These are phyloP conservation scores for Acrocephalus kingi DNA, from an alignment of 2,113 vertebrate species.

Conservation along the genomic window DNA sequence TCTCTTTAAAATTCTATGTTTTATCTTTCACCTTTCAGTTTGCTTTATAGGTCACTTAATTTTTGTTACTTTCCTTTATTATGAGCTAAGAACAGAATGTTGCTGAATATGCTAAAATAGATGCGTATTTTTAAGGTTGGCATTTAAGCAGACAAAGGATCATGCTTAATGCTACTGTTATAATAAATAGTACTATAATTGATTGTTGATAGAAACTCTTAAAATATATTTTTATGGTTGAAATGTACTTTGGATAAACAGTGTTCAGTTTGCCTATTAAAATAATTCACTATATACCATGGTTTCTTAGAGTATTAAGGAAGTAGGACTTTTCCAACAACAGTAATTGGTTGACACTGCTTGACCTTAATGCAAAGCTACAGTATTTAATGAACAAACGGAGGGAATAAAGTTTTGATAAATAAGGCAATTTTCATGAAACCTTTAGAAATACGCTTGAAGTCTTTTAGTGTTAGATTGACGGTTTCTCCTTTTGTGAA, in stretches of 20 bases:
- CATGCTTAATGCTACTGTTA: slow-evolving; percentile 48
- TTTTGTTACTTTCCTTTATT: slow-evolving; percentile 29
- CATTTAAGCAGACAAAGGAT: slow-evolving; percentile 55
- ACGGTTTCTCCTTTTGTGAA: slow-evolving; percentile 65
- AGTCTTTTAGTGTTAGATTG: slow-evolving; percentile 73
- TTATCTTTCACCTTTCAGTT: slow-evolving; percentile 12
- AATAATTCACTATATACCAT: slow-evolving; percentile 66
- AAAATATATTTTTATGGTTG: slow-evolving; percentile 65
- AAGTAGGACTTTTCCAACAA: slow-evolving; percentile 53
- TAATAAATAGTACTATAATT: slow-evolving; percentile 64
- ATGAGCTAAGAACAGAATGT: slow-evolving; percentile 46
- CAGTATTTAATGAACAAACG: slow-evolving; percentile 75
- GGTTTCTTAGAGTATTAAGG: slow-evolving; percentile 64
- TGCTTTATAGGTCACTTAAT: slow-evolving; percentile 58
- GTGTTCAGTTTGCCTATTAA: slow-evolving; percentile 68
- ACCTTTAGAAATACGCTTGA: slow-evolving; percentile 67
- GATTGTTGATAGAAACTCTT: slow-evolving; percentile 69
- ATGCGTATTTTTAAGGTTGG: slow-evolving; percentile 5
- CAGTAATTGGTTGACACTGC: slow-evolving; percentile 75
- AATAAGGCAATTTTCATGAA: slow-evolving; percentile 74
- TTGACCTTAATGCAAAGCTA: slow-evolving; percentile 70
- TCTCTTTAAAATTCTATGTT: background rate
- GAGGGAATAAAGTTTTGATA: slow-evolving; percentile 75
- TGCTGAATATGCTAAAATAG: slow-evolving; percentile 58
- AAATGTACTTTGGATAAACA: slow-evolving; percentile 66